These are phyloP conservation scores for Plusia festucae DNA, from an alignment of 2,888 invertebrate species.

Conservation along the genomic window DNA sequence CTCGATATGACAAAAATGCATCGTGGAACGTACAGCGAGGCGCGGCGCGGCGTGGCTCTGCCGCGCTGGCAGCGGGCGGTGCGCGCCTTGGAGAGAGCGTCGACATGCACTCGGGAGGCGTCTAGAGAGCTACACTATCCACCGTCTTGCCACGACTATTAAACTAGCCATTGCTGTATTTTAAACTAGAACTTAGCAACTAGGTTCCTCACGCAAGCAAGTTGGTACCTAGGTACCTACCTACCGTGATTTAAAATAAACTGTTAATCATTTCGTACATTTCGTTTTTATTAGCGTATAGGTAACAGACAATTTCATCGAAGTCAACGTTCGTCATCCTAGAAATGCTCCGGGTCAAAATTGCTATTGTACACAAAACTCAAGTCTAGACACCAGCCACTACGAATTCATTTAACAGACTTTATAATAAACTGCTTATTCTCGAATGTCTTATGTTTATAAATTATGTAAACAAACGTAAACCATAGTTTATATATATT, in stretches of 20 bases:
- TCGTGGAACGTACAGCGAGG: conserved; percentile 6
- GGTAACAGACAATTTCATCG: conserved; percentile 28
- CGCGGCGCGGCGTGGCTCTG: not conserved
- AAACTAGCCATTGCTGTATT: conserved; percentile 44
- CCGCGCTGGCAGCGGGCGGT: conserved; percentile 31
- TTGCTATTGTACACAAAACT: conserved; percentile 51
- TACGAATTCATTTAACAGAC: conserved; percentile 44
- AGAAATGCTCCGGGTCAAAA: conserved; percentile 29
- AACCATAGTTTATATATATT: conserved; percentile 5
- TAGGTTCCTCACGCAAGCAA: conserved; percentile 35
- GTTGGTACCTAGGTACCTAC: no score
- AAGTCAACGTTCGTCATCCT: conserved; percentile 32
- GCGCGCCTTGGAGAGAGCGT: conserved; percentile 60
- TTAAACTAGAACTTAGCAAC: conserved; percentile 24
- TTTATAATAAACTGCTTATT: conserved; percentile 42
- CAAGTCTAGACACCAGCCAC: conserved; percentile 48
- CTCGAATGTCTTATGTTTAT: conserved; percentile 5
- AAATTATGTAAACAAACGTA: conserved; percentile 10
- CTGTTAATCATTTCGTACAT: conserved; percentile 14
- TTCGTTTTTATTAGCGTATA: conserved; percentile 22
- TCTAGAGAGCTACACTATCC: conserved; percentile 70
- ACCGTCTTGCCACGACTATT: conserved; percentile 42
- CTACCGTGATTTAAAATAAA: not conserved
- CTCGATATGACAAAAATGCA: conserved; percentile 38
- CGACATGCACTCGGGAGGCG: conserved; percentile 63